phyloP scores from a whole-genome alignment of 2,113 vertebrate genomes.

The Podilymbus podiceps region DNA sequence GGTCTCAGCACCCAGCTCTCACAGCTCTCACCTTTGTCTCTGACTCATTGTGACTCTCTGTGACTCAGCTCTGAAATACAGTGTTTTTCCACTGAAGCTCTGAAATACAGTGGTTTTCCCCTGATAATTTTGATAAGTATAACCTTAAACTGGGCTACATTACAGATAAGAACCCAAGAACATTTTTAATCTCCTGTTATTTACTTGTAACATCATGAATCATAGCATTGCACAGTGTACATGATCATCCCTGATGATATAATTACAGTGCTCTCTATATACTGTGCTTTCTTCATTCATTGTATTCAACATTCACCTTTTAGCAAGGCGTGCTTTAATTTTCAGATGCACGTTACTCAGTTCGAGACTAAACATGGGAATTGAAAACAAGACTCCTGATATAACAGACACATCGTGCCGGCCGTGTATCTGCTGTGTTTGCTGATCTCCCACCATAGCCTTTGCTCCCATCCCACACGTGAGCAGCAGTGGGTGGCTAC shows the following conservation, averaged over 20 bases:
- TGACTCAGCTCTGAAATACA: conserved; percentile 21
- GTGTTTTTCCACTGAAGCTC: conserved; percentile 5
- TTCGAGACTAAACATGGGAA: not conserved
- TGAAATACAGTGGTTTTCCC: conserved; percentile 35
- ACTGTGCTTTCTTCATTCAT: conserved; percentile 9
- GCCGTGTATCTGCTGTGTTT: not conserved
- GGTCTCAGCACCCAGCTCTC: not conserved
- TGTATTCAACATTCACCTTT: conserved; percentile 19
- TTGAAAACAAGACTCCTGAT: not conserved
- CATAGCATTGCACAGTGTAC: not conserved
- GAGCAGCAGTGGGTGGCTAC: not conserved
- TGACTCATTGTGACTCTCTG: not conserved
- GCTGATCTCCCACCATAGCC: not conserved
- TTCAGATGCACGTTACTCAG: not conserved
- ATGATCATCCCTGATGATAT: conserved; percentile 8
- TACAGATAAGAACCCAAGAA: not conserved
- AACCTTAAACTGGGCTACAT: conserved; percentile 9
- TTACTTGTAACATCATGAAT: conserved; percentile 27
- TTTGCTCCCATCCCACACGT: not conserved
- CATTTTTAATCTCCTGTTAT: conserved; percentile 40
- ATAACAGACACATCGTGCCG: fast-evolving
- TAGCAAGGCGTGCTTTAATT: not conserved
- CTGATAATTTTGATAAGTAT: conserved; percentile 16
- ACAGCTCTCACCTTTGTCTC: not conserved
- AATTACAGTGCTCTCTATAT: not conserved